Base-by-base conservation (phyloP, 2,888 invertebrate genomes). In the Petrolisthes cinctipes region DNA sequence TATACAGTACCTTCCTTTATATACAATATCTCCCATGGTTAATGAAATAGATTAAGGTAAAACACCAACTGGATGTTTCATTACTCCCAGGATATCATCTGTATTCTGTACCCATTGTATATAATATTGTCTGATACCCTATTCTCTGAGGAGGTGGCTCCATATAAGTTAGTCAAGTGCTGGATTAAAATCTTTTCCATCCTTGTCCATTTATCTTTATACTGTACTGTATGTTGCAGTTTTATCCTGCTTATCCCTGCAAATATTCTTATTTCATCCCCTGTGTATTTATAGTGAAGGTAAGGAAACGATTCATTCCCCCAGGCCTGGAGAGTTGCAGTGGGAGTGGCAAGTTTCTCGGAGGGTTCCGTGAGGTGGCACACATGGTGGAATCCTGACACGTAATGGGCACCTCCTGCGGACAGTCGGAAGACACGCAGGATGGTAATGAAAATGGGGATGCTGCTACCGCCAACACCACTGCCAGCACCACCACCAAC, bases 281-380 rank as follows among this genome's bases (percentile, higher is more conserved):
- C 37, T 37, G 37, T 37, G 37, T 37, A 37, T 37, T 37, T 1
- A 37, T 37, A 37, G 37, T 37, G 37, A 37, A 37, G 37, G 37
- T 37, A 37, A 37, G 37, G 37, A 37, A 37, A 37, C 37, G 0
- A 37, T 71, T 71, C 14, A 7, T 7, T 71, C 4, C 23, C 6
- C 51, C 76, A 87, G 87, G 87, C 83, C 87, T 87, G 56, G 87
- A 87, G 57, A 87, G 83, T 37, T 87, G 87, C 61, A 87, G 83
- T 68, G 87, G 87, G 14, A 87, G 87, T 66, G 82, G 76, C 20
- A 87, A 87, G 68, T 87, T 87, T 71, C 54, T 87, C 11, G 87
- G 73, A 11, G 87, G 87, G n/a, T 87, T 87, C 83, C 78, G 87
- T 11, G 87, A 87, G 51, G 87, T 83, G 61, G 83, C 87, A 4